Evolutionary conservation across 2,797 vertebrate species (phyloP), one percentile per base, ranked within the genome.

Genomic region (Hoplostethus atlanticus): DNA sequence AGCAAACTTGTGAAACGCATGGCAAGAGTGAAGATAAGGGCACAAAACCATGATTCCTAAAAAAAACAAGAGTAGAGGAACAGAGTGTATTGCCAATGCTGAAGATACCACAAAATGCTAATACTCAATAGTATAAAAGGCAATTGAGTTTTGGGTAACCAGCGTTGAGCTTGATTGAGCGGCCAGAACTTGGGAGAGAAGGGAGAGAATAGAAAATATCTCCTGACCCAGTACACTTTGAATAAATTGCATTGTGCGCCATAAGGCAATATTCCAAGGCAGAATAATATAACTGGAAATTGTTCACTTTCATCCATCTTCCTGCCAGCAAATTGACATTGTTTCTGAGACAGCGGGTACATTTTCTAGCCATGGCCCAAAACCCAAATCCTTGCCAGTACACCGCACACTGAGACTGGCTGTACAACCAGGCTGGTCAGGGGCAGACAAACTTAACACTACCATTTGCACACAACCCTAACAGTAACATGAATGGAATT

Each of bases 281-380:
- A 2, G 64, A 54, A 87, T 77, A 89, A 88, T 84, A 85, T 76
- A 76, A 67, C 76, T 67, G 77, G 56, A 88, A 84, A 81, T 80
- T 76, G 77, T 93, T 92, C 86, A 89, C 87, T 91, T 86, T 79
- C 77, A 87, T 87, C 81, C 72, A 50, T 76, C 81, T 52, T 77
- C 68, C 76, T 87, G 89, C 90, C 90, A 90, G 84, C 76, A 81
- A 87, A 88, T 84, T 87, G 78, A 90, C 87, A 89, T 84, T 77
- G 80, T 87, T 84, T 87, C 71, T 73, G 79, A 86, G 88, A 87
- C 89, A 87, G 81, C 84, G 81, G 84, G 87, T 81, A 81, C 85
- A 89, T 81, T 79, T 84, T 86, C 78, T 85, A 74, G 79, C 82
- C 81, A 90, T 86, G 80, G 84, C 66, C 86, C 72, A 54, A 64